A percentile compares a stretch with the other conserved stretches of the same genome.
phyloP scores from a whole-genome alignment of 2,113 vertebrate species.

The Malurus cyaneus region DNA sequence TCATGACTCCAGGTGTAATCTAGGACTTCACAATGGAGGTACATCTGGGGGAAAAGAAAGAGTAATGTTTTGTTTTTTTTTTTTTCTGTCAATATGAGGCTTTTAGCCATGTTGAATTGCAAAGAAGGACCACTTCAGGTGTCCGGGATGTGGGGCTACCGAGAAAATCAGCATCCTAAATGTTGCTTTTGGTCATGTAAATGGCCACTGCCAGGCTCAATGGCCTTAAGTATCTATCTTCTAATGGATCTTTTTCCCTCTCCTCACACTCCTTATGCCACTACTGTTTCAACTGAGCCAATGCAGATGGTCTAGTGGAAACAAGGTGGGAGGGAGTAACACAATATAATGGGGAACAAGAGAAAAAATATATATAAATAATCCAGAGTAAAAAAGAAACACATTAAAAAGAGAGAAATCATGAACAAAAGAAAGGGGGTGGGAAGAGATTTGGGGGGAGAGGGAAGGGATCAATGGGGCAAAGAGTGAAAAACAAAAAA shows the following conservation, averaged over 20 bases:
- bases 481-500: neutral
- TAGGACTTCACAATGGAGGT: neutral
- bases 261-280: neutral
- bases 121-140: neutral
- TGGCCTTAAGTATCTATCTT: neutral
- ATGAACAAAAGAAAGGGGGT: neutral
- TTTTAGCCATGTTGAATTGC: neutral
- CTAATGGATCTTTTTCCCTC: neutral
- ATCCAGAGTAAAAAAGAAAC: neutral
- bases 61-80: neutral
- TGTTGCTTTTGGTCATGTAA: neutral
- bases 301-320: neutral
- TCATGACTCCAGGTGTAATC: neutral
- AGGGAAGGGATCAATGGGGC: neutral
- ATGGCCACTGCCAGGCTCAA: neutral
- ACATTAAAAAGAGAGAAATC: neutral
- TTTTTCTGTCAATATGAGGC: neutral
- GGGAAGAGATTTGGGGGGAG: rapidly evolving
- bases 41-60: neutral
- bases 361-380: neutral
- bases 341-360: neutral
- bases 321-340: neutral
- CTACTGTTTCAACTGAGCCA: neutral
- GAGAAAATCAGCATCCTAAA: neutral
- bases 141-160: neutral